Evolutionary conservation across 2,113 vertebrate species (phyloP).

Genomic region (Anolis carolinensis): DNA sequence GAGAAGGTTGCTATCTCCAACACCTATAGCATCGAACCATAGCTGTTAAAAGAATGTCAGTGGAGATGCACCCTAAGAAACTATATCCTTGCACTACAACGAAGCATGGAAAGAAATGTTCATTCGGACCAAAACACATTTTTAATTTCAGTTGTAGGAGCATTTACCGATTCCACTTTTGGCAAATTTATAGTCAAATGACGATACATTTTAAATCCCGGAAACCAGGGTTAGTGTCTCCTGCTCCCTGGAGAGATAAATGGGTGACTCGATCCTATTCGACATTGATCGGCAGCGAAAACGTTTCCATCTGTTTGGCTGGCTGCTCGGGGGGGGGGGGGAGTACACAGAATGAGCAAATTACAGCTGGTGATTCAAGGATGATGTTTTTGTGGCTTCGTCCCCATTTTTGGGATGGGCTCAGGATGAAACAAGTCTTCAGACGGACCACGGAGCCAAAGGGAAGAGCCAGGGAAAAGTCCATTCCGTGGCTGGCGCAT

Average conservation of each 20-base stretch:
- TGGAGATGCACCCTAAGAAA: too few relatives aligned
- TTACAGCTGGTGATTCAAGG: constrained; percentile 49
- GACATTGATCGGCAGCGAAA: constrained; percentile 69
- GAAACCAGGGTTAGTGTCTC: not conserved
- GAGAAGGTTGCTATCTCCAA: too few relatives aligned
- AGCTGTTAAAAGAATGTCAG: too few relatives aligned
- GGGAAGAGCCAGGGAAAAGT: not conserved
- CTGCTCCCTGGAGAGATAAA: not conserved
- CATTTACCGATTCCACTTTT: not conserved
- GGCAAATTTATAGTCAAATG: not conserved
- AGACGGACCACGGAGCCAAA: constrained; percentile 36
- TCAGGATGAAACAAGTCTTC: not conserved
- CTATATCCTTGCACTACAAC: not conserved
- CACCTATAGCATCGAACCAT: too few relatives aligned
- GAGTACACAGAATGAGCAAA: constrained; percentile 39
- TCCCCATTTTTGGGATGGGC: constrained; percentile 11
- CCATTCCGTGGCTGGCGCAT: not conserved
- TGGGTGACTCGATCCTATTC: not conserved
- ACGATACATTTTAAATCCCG: not conserved
- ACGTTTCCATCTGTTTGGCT: constrained; percentile 69
- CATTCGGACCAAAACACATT: not conserved
- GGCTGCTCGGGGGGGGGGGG: constrained; percentile 22
- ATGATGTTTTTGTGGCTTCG: constrained; percentile 45
- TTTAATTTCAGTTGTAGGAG: too few relatives aligned
- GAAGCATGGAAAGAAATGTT: not conserved